Conservation (phyloP, 2,113 vertebrate species). For the Tichodroma muraria region DNA sequence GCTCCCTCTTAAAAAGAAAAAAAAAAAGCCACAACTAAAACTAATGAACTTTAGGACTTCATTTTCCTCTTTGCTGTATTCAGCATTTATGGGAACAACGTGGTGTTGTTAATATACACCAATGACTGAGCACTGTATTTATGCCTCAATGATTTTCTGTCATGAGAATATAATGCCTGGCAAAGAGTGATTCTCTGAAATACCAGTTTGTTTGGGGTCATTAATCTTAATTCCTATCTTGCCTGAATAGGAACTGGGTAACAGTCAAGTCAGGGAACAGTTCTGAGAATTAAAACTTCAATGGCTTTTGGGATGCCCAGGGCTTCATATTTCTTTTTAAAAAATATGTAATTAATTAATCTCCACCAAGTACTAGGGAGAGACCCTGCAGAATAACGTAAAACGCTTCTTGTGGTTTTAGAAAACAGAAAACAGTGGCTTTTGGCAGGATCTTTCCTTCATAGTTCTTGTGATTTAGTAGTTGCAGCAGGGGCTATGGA, state of each 20-base stretch:
- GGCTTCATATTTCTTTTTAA: background rate
- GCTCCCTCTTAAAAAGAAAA: background rate
- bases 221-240: conserved; percentile 63
- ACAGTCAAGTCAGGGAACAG: conserved; percentile 12
- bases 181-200: conserved; percentile 53
- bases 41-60: conserved; percentile 7
- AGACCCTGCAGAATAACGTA: background rate
- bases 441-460: background rate
- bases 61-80: conserved; percentile 4
- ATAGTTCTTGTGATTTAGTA: background rate
- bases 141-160: conserved; percentile 58
- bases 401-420: conserved; percentile 7
- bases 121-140: conserved; percentile 29
- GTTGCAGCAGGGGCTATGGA: conserved; percentile 26
- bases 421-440: background rate
- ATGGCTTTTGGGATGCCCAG: background rate
- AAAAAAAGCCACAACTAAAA: background rate
- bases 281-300: conserved; percentile 34
- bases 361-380: background rate
- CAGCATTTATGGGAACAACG: conserved; percentile 47
- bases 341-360: conserved; percentile 24
- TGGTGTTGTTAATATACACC: conserved; percentile 43
- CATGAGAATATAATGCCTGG: conserved; percentile 54
- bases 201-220: conserved; percentile 50
- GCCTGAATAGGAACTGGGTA: conserved; percentile 20